Base-by-base conservation (phyloP, 2,797 vertebrate species). In the Sebastes vulpes region DNA sequence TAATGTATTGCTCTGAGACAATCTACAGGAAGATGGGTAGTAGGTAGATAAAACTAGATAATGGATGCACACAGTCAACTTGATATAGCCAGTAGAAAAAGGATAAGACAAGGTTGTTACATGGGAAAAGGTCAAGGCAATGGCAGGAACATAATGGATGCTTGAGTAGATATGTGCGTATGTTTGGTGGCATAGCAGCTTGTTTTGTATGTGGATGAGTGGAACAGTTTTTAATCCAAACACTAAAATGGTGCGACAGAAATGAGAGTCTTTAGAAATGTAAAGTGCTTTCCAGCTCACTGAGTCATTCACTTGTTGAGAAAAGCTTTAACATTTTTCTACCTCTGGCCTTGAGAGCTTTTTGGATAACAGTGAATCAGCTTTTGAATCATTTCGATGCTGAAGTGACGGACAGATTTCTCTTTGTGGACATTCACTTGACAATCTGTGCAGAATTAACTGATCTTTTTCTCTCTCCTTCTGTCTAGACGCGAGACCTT, bases 401-500 rank as follows among this genome's bases (percentile, higher is more conserved):
- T 20, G 50, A 2, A 52, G 29, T 9, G 4, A 23, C 14, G 21
- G 14, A 63, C 14, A 26, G 8, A 10, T n/a, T 64, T 20, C 3
- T 50, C 26, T 65, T 64, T 5, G 28, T 29, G 1, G 18, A 67
- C 26, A 23, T 35, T 60, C 14, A 28, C 18, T 65, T 57, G 28
- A 61, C 32, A 48, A 3, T 65, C 4, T 65, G 29, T 20, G 7
- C 57, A 64, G 10, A 72, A 56, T 74, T 28, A 77, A 74, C 63
- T 42, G 1, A 50, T 26, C 9, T 46, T 65, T 58, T 10, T 68
- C 20, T 93, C 6, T 20, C 60, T 85, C 35, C 70, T 72, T 90
- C 66, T 85, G 73, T 91, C 82, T 84, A 99, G 98, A 92, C 89
- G 77, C n/a, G 93, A 97, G 81, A 94, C 90, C 65, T 93, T 99